Evolutionary conservation across 2,113 vertebrate genomes (phyloP), one percentile per base, ranked within the genome.

Genomic region (Cygnus buccinator): DNA sequence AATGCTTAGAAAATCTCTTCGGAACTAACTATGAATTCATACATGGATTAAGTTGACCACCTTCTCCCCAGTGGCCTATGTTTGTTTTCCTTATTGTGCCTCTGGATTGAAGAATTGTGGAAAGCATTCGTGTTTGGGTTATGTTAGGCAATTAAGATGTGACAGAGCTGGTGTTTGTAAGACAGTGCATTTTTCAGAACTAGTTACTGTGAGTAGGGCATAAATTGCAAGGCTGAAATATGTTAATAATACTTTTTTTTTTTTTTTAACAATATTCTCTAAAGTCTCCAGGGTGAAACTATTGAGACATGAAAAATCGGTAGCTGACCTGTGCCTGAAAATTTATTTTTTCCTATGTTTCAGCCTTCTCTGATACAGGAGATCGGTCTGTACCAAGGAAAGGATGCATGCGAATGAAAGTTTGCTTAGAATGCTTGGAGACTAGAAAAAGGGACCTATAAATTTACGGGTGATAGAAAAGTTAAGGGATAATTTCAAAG

Each of bases 41-140:
- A 9, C 3, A 5, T 31, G 33, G 13, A 9, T 55, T 35, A 73
- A 70, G 19, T 43, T 14, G 48, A n/a, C 33, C 0, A 0, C 15
- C 2, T 82, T 76, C 33, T 79, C n/a, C 12, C 3, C 61, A 33
- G 2, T 18, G 33, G 25, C 18, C 12, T 72, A 11, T 1, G 4
- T 12, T 55, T 73, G 4, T 23, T 76, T 76, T 48, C 26, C 19
- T 57, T 54, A 5, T 17, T 3, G 2, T 59, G 35, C 19, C 70
- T 57, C 19, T 37, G 25, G 13, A 26, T 26, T 57, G 39, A 73
- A 10, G 35, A 73, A 12, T 61, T 33, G 15, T 50, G 58, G 43
- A 48, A 82, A 35, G 20, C 25, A 4, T 13, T 20, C 23, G 25
- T 10, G 44, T 85, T 41, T 31, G n/a, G 11, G 15, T 78, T 46